Base-by-base conservation (phyloP, 2,113 vertebrate genomes). In the Thymallus thymallus region DNA sequence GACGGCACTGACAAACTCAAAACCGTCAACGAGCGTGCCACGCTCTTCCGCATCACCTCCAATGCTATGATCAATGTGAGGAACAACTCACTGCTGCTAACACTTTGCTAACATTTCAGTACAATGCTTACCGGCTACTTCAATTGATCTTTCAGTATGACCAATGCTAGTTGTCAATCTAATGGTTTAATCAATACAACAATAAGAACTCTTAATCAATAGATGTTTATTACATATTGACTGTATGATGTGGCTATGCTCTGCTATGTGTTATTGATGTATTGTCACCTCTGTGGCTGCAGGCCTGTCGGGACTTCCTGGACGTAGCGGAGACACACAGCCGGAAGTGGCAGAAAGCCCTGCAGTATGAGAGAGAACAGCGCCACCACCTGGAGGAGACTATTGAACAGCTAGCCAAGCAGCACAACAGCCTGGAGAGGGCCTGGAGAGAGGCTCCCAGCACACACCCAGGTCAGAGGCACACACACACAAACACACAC, bases 241-340 rank as follows among this genome's bases (percentile, higher is more conserved):
- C 29, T 67, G 32, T 35, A 1, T 63, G 61, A 3, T 18, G 20
- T 32, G 41, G 20, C 61, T 20, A 18, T 4, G 55, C 69, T 12
- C 23, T 20, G 48, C n/a, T 23, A 41, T 67, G 68, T 46, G 45
- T 51, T 30, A 18, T 71, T 10, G 69, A 20, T 74, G 23, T 70
- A 48, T 73, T 6, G 82, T 51, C 58, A 32, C 64, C 64, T 75
- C 84, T 68, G 20, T 20, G 67, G n/a, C 76, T 68, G 72, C 75
- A 99, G 97, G 96, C 95, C 75, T 98, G 96, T 89, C 96, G 94
- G 0, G 96, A 98, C 88, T 98, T 98, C 87, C 87, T 98, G 93
- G 96, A 96, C 24, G 88, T 96, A 81, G 96, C 97, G 0, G 95
- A 99, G 82, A 88, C 88, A 7, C 95, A 98, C 86, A 97, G 94